A percentile compares a stretch with the other conserved stretches of the same genome.
phyloP scores from a whole-genome alignment of 2,888 invertebrate species.

The Cactoblastis cactorum region DNA sequence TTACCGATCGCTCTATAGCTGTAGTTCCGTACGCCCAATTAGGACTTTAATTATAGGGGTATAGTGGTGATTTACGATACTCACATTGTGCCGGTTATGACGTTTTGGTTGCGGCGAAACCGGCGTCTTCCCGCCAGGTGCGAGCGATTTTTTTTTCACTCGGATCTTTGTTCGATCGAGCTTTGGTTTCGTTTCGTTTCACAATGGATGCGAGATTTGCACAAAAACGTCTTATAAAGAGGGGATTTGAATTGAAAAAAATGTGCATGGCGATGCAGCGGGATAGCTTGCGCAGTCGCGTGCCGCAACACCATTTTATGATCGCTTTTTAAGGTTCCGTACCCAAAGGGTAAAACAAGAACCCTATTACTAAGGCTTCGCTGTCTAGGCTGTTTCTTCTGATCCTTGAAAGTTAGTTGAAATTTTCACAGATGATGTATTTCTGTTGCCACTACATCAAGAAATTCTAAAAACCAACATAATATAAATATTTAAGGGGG shows the following conservation, averaged over 20 bases:
- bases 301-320: slow-evolving; percentile 53
- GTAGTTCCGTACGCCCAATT: slow-evolving; percentile 52
- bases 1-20: slow-evolving; percentile 41
- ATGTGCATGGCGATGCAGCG: slow-evolving; percentile 47
- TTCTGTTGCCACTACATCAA: too few species aligned
- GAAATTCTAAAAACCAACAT: too few species aligned
- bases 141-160: slow-evolving; percentile 45
- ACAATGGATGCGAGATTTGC: slow-evolving; percentile 74
- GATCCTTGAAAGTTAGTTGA: too few species aligned
- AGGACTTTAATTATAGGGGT: slow-evolving; percentile 60
- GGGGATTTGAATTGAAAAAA: slow-evolving; percentile 43
- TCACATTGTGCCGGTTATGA: slow-evolving; percentile 39
- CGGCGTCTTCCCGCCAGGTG: slow-evolving; percentile 68
- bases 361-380: too few species aligned
- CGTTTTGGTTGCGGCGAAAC: slow-evolving; percentile 30
- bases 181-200: slow-evolving; percentile 53
- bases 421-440: too few species aligned
- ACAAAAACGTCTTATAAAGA: slow-evolving; percentile 65
- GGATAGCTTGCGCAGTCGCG: slow-evolving; percentile 52
- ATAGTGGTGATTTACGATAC: slow-evolving; percentile 57
- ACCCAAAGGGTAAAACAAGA: too few species aligned
- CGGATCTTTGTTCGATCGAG: slow-evolving; percentile 45
- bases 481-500: too few species aligned
- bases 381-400: too few species aligned
- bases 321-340: too few species aligned